A percentile compares a stretch with the other conserved stretches of the same genome.
Evolutionary conservation across 2,113 vertebrate genomes (phyloP).

Genomic region (Dicentrarchus labrax): DNA sequence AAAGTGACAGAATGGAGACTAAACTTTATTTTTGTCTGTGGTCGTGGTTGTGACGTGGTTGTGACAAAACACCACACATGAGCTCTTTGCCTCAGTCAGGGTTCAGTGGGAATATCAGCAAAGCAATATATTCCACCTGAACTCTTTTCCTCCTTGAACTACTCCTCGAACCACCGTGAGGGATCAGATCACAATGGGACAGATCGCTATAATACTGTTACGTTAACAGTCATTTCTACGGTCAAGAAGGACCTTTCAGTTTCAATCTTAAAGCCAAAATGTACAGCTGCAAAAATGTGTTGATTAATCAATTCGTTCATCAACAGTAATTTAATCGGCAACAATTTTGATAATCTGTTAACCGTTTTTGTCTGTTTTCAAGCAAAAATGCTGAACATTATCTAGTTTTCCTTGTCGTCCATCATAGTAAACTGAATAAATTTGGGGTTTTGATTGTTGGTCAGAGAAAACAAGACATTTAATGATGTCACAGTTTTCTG

Average conservation of each 20-base stretch:
- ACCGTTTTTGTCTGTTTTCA: background rate
- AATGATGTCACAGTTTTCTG: no score
- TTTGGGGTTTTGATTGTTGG: background rate
- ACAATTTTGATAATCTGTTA: background rate
- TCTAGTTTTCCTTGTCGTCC: background rate
- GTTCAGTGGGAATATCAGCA: conserved; percentile 9
- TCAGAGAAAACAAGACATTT: background rate
- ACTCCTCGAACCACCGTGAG: background rate
- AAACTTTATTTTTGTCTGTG: background rate
- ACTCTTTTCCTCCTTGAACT: background rate
- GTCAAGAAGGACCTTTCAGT: background rate
- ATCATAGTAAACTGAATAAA: background rate
- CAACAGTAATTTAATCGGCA: background rate
- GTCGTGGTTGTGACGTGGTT: background rate
- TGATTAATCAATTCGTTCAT: background rate
- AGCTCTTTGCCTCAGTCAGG: background rate
- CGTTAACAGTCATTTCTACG: background rate
- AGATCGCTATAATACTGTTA: background rate
- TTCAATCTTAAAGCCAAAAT: background rate
- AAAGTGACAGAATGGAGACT: conserved; percentile 11
- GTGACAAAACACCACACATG: background rate
- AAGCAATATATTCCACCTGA: background rate
- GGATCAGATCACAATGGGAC: background rate
- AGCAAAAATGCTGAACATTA: background rate
- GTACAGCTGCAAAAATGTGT: background rate